Percentiles rank a stretch among this genome's conserved stretches.
Evolutionary conservation across 2,888 invertebrate genomes (phyloP).

Genomic region (Drosophila yooni): DNA sequence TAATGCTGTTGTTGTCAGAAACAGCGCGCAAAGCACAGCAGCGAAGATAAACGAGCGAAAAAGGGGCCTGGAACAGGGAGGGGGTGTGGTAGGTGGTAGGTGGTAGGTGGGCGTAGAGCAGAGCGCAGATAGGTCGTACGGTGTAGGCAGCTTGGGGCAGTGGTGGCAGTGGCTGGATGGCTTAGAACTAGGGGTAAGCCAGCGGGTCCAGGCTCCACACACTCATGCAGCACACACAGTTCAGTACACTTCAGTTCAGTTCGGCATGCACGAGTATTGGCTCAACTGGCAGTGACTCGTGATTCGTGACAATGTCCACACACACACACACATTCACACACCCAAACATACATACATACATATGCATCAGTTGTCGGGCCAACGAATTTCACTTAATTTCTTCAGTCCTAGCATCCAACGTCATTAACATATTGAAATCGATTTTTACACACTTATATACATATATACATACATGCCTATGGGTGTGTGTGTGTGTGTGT

Average conservation of each 20-base stretch:
- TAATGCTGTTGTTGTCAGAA: conserved; percentile 29
- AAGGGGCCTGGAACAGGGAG: background rate
- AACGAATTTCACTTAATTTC: conserved; percentile 71
- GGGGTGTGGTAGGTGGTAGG: too few relatives aligned
- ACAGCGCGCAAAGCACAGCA: conserved; percentile 45
- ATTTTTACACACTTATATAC: conserved; percentile 46
- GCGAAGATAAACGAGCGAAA: conserved; percentile 53
- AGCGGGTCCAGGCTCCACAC: conserved; percentile 43
- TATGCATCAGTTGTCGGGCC: conserved; percentile 52
- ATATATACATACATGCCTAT: background rate
- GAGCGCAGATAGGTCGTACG: conserved; percentile 4
- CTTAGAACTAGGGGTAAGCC: conserved; percentile 1
- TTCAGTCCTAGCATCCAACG: conserved; percentile 51
- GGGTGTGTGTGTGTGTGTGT: conserved; percentile 9
- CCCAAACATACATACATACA: conserved; percentile 1
- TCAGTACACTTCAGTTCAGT: conserved; percentile 23
- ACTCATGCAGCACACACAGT: conserved; percentile 16
- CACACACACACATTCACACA: conserved; percentile 17
- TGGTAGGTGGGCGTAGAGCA: background rate
- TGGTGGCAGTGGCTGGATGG: background rate
- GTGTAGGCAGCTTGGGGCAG: background rate
- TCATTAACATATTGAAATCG: conserved; percentile 80
- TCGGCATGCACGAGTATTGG: conserved; percentile 56
- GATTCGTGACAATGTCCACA: conserved; percentile 59
- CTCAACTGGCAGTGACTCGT: conserved; percentile 54